Evolutionary conservation across 2,888 invertebrate genomes (phyloP).

Genomic region (Eupelmus urozonus): DNA sequence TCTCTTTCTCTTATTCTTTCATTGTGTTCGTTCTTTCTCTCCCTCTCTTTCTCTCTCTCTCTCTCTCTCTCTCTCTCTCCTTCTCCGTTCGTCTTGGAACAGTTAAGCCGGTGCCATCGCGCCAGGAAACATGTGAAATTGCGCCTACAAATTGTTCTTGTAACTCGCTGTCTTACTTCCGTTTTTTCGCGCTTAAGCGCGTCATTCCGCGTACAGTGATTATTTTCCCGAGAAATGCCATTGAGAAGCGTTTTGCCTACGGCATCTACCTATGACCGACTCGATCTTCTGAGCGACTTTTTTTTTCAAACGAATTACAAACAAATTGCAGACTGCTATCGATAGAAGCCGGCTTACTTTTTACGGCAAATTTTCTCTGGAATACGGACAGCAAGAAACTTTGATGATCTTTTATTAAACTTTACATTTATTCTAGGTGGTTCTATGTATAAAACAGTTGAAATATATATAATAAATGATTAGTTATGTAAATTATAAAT

Average conservation of each 20-base stretch:
- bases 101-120: slow-evolving; percentile 56
- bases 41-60: slow-evolving; percentile 37
- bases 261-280: slow-evolving; percentile 18
- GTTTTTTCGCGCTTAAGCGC: slow-evolving; percentile 53
- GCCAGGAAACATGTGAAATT: slow-evolving; percentile 61
- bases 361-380: not conserved
- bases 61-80: slow-evolving; percentile 1
- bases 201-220: slow-evolving; percentile 55
- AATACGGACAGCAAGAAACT: not conserved
- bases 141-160: slow-evolving; percentile 58
- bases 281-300: slow-evolving; percentile 36
- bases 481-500: not conserved
- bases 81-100: slow-evolving; percentile 41
- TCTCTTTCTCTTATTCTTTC: slow-evolving; percentile 17
- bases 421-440: too few species aligned
- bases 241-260: slow-evolving; percentile 40
- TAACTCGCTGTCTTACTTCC: slow-evolving; percentile 57
- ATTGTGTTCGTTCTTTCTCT: not conserved
- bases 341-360: slow-evolving; percentile 29
- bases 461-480: too few species aligned
- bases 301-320: slow-evolving; percentile 47
- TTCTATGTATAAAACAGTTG: too few species aligned
- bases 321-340: slow-evolving; percentile 44
- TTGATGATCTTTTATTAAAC: not conserved
- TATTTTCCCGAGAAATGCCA: slow-evolving; percentile 58